Evolutionary conservation across 2,797 vertebrate genomes (phyloP).

Genomic region (Eurystomus glaucurus): DNA sequence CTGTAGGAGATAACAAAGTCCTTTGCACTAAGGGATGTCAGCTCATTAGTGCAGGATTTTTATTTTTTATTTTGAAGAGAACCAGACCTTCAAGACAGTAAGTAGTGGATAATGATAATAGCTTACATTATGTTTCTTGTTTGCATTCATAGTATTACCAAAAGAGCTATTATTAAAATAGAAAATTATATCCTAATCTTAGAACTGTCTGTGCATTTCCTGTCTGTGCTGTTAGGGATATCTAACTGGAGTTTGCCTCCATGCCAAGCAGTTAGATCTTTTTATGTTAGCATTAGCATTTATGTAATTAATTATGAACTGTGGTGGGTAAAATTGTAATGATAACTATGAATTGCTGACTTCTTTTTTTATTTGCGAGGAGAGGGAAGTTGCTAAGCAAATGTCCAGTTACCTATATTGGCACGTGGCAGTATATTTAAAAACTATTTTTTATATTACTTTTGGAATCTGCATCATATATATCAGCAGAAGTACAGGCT

Average conservation of each 20-base stretch:
- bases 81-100: conserved; percentile 29
- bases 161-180: conserved; percentile 36
- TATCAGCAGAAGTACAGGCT: neutral
- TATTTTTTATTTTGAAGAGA: conserved; percentile 24
- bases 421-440: neutral
- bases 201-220: conserved; percentile 27
- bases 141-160: conserved; percentile 14
- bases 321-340: neutral
- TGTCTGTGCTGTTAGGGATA: neutral
- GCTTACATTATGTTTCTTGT: conserved; percentile 8
- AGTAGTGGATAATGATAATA: neutral
- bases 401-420: neutral
- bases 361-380: neutral
- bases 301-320: neutral
- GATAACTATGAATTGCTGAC: neutral
- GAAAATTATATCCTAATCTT: conserved; percentile 39
- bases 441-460: neutral
- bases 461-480: neutral
- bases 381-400: neutral
- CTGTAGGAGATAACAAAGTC: neutral
- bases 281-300: neutral
- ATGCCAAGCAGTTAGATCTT: neutral
- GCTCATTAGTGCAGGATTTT: conserved; percentile 9
- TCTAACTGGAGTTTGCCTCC: conserved; percentile 21
- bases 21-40: neutral